phyloP scores from a whole-genome alignment of 2,113 vertebrate genomes.

The Apaloderma vittatum region DNA sequence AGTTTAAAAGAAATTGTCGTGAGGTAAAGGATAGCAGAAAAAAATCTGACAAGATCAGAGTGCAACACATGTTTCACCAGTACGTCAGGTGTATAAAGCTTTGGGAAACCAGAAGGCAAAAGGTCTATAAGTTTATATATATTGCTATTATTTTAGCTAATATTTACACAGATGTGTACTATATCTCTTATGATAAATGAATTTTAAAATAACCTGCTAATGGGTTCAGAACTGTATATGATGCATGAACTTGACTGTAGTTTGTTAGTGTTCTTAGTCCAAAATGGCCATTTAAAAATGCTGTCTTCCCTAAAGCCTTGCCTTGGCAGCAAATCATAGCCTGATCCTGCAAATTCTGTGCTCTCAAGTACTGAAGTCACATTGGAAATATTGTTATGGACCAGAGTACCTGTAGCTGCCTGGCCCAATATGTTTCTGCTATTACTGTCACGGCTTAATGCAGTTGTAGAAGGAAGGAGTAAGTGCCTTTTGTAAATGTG shows the following conservation, averaged over 20 bases:
- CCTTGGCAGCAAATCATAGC: neutral
- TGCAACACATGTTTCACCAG: neutral
- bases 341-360: neutral
- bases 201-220: fast-evolving
- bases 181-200: neutral
- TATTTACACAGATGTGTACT: neutral
- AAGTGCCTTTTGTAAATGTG: neutral
- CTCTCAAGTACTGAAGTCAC: neutral
- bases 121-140: neutral
- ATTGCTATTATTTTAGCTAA: neutral
- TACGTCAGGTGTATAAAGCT: neutral
- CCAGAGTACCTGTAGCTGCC: fast-evolving
- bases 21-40: neutral
- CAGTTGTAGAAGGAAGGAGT: neutral
- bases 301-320: neutral
- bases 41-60: neutral
- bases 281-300: neutral
- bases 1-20: neutral
- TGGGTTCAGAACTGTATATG: neutral
- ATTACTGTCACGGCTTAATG: neutral
- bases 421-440: neutral
- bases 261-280: neutral
- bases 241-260: neutral
- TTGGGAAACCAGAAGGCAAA: neutral
- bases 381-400: neutral